Conservation (phyloP, 2,888 invertebrate genomes). For the Scelioninae gen. 1 region DNA sequence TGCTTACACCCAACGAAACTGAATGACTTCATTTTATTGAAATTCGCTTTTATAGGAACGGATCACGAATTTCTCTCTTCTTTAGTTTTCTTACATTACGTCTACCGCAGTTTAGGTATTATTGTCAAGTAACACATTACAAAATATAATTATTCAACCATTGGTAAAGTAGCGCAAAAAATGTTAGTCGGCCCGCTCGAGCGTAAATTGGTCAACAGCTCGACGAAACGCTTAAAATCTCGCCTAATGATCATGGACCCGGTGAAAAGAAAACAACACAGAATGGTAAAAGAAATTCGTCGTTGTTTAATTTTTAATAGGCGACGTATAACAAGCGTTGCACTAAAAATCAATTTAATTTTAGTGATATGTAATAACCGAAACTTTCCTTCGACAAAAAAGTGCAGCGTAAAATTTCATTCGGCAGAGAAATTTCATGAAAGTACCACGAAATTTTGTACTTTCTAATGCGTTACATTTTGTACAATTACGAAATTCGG, state of each 20-base stretch:
- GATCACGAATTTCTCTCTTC: conserved; percentile 69
- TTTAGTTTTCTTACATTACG: conserved; percentile 57
- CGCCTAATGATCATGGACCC: conserved; percentile 59
- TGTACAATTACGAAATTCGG: conserved; percentile 20
- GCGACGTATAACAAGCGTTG: conserved; percentile 19
- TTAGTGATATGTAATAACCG: conserved; percentile 42
- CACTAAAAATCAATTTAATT: conserved; percentile 25
- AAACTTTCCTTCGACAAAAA: conserved; percentile 44
- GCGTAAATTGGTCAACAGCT: conserved; percentile 73
- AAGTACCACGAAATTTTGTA: conserved; percentile 27
- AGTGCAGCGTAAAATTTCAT: conserved; percentile 16
- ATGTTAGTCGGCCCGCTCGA: conserved; percentile 72
- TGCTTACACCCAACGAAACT: no score
- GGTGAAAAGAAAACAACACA: conserved; percentile 62
- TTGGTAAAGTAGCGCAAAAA: conserved; percentile 72
- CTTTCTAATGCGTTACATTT: conserved; percentile 42
- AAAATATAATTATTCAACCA: conserved; percentile 81
- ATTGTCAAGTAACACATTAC: conserved; percentile 75
- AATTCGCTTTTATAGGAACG: conserved; percentile 72
- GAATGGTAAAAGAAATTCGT: conserved; percentile 64
- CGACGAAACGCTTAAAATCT: conserved; percentile 65
- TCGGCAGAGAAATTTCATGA: conserved; percentile 27
- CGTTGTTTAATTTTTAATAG: conserved; percentile 52
- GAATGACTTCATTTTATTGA: conserved; percentile 60
- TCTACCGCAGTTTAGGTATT: conserved; percentile 32